phyloP scores from a whole-genome alignment of 1,140 invertebrate species.

The Coptotermes formosanus region DNA sequence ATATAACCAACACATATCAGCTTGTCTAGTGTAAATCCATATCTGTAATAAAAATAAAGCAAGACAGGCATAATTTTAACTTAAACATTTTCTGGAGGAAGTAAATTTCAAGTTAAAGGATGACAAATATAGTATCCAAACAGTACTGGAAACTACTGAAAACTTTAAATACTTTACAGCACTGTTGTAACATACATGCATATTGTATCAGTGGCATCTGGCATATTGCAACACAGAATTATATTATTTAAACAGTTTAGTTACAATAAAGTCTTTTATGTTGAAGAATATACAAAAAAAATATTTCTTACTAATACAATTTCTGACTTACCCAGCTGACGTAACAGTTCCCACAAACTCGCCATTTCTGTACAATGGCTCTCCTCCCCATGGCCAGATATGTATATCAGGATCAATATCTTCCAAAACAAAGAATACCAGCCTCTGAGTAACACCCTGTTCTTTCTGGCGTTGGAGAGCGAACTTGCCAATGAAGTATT shows the following conservation, averaged over 20 bases:
- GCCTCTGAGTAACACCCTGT: constrained; percentile 63
- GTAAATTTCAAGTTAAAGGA: not conserved
- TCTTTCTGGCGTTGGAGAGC: constrained; percentile 69
- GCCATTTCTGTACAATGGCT: constrained; percentile 70
- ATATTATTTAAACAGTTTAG: no score
- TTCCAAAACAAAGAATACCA: constrained; percentile 72
- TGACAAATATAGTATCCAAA: no score
- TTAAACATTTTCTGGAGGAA: not conserved
- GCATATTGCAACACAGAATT: no score
- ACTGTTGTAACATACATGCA: no score
- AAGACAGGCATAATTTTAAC: not conserved
- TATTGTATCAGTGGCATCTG: no score
- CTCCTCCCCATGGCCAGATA: constrained; percentile 79
- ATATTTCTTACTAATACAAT: no score
- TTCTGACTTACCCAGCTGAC: constrained; percentile 62
- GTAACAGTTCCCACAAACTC: constrained; percentile 73
- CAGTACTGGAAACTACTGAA: no score
- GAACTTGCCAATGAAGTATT: constrained; percentile 70
- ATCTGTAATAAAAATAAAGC: constrained; percentile 49
- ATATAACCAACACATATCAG: constrained; percentile 68
- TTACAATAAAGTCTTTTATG: no score
- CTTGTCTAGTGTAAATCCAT: constrained; percentile 63
- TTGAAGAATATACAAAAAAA: no score
- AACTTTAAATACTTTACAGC: no score
- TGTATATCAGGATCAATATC: constrained; percentile 70